These are phyloP conservation scores for Psylliodes chrysocephalus DNA, from an alignment of 2,888 invertebrate species.

Conservation along the genomic window DNA sequence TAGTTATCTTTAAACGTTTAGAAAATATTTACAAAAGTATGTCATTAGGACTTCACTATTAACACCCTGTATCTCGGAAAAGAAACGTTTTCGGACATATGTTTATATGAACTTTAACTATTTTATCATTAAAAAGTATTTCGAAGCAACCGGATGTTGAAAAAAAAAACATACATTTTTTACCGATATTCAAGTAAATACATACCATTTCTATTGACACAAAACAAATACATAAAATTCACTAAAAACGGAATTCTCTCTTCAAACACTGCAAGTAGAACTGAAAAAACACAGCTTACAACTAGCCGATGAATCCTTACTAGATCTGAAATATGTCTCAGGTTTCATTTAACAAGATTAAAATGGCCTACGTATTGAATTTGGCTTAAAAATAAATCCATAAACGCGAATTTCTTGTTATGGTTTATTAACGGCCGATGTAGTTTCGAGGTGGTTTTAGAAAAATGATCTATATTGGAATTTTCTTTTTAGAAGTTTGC, in stretches of 20 bases:
- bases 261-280: constrained; percentile 21
- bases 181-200: neutral
- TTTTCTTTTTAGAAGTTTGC: constrained; percentile 10
- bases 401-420: constrained; percentile 2
- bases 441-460: neutral
- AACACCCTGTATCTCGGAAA: too few relatives aligned
- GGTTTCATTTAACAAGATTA: constrained; percentile 55
- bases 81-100: too few relatives aligned
- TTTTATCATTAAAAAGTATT: too few relatives aligned
- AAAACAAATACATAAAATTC: neutral
- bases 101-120: too few relatives aligned
- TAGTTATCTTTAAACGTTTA: too few relatives aligned
- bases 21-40: too few relatives aligned
- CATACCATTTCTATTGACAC: constrained; percentile 1
- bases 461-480: constrained; percentile 25
- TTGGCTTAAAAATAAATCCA: neutral
- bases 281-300: constrained; percentile 32
- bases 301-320: constrained; percentile 44
- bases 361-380: constrained; percentile 35
- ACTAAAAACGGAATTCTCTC: neutral
- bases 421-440: neutral
- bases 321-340: constrained; percentile 30
- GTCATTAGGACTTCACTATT: too few relatives aligned
- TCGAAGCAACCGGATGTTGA: too few relatives aligned
- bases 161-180: too few relatives aligned